These are phyloP conservation scores for Tuberolachnus salignus DNA, from an alignment of 2,888 invertebrate genomes.

Conservation along the genomic window DNA sequence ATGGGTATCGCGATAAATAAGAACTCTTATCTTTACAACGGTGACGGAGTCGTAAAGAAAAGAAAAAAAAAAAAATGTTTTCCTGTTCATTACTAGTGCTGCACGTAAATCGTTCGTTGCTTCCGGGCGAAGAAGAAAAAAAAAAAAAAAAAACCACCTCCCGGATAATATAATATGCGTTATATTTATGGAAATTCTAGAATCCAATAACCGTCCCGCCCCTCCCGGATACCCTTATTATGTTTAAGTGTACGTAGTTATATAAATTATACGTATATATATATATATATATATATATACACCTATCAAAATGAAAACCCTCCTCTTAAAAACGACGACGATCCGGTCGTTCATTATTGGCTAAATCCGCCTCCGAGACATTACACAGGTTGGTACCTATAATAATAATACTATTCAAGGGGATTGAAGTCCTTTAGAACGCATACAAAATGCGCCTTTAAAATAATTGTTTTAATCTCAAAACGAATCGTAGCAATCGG, in stretches of 20 bases:
- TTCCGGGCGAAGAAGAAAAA: slow-evolving; percentile 27
- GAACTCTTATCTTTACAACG: slow-evolving; percentile 34
- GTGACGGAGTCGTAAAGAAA: not conserved
- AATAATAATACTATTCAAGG: too few species aligned
- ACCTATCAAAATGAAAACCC: slow-evolving; percentile 11
- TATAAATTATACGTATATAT: too few species aligned
- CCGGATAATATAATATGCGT: not conserved
- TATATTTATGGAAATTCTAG: slow-evolving; percentile 28
- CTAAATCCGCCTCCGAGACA: not conserved
- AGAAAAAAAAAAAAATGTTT: slow-evolving; percentile 17
- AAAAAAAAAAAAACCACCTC: slow-evolving; percentile 22
- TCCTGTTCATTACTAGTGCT: slow-evolving; percentile 3
- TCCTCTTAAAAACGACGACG: not conserved
- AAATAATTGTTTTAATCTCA: too few species aligned
- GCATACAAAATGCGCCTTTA: too few species aligned
- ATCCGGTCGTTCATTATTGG: slow-evolving; percentile 1
- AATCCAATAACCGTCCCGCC: slow-evolving; percentile 28
- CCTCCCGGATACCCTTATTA: slow-evolving; percentile 12
- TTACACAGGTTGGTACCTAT: too few species aligned
- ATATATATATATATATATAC: too few species aligned
- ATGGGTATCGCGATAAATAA: not conserved
- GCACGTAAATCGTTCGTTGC: slow-evolving; percentile 26
- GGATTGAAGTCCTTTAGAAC: too few species aligned
- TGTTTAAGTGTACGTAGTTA: slow-evolving; percentile 3
- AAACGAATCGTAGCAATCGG: too few species aligned